phyloP scores from a whole-genome alignment of 1,140 invertebrate genomes.

The Zaprionus capensis region DNA sequence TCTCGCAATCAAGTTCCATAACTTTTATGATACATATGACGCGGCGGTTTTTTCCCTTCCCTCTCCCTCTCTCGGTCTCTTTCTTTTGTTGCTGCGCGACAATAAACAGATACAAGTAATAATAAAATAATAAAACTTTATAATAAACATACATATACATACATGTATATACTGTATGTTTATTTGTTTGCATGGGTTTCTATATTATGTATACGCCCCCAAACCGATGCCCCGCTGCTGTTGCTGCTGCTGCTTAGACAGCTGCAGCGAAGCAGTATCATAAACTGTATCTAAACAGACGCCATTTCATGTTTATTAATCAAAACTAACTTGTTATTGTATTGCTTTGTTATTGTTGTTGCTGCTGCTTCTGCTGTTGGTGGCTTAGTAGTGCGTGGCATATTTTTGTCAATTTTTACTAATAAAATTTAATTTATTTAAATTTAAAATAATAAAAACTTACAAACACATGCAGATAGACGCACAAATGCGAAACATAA shows the following conservation, averaged over 20 bases:
- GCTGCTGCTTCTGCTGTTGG: constrained; percentile 43
- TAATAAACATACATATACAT: constrained; percentile 46
- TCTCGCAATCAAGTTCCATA: constrained; percentile 38
- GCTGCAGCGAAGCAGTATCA: constrained; percentile 27
- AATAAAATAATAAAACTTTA: constrained; percentile 73
- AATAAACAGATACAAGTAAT: constrained; percentile 60
- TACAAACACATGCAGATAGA: constrained; percentile 41
- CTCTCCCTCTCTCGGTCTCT: not conserved
- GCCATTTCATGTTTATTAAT: constrained; percentile 67
- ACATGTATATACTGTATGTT: constrained; percentile 12
- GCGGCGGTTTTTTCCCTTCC: constrained; percentile 32
- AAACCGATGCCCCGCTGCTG: not conserved
- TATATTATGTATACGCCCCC: constrained; percentile 58
- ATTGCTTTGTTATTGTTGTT: constrained; percentile 29
- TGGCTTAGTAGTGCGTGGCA: constrained; percentile 71
- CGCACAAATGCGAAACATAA: constrained; percentile 42
- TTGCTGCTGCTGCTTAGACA: constrained; percentile 8
- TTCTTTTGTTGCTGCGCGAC: constrained; percentile 26
- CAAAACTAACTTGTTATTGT: constrained; percentile 74
- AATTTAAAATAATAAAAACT: constrained; percentile 66
- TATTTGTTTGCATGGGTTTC: constrained; percentile 35
- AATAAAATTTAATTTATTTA: constrained; percentile 83
- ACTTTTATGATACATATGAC: constrained; percentile 52
- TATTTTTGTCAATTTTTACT: constrained; percentile 79
- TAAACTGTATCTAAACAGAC: constrained; percentile 65